phyloP scores from a whole-genome alignment of 1,140 invertebrate genomes.

The Grapholita molesta region DNA sequence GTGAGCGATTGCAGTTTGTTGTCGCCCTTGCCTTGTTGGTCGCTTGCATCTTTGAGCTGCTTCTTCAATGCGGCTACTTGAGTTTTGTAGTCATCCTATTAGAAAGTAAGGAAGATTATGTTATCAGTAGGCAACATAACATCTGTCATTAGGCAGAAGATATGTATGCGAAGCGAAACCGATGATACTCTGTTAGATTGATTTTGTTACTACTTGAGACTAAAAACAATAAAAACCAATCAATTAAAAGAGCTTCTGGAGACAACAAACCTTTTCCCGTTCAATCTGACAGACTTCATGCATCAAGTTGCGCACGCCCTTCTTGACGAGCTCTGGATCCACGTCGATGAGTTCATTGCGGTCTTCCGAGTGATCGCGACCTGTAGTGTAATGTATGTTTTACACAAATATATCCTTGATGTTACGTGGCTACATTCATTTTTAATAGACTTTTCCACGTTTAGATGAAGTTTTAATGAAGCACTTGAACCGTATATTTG shows the following conservation, averaged over 20 bases:
- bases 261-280: slow-evolving; percentile 83
- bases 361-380: slow-evolving; percentile 79
- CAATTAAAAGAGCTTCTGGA: too few species aligned
- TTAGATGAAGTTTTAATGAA: too few species aligned
- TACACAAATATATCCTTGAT: not conserved
- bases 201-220: too few species aligned
- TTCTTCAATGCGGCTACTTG: slow-evolving; percentile 83
- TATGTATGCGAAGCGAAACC: too few species aligned
- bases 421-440: too few species aligned
- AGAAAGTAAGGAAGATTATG: not conserved
- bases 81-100: slow-evolving; percentile 86
- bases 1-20: slow-evolving; percentile 82
- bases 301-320: slow-evolving; percentile 91
- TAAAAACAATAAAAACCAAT: too few species aligned
- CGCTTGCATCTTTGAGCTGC: slow-evolving; percentile 85
- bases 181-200: too few species aligned
- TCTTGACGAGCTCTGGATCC: slow-evolving; percentile 91
- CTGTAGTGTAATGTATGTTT: slow-evolving; percentile 31
- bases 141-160: too few species aligned
- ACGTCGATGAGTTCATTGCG: slow-evolving; percentile 84
- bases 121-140: not conserved
- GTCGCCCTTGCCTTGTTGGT: slow-evolving; percentile 84
- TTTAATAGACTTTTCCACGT: too few species aligned
- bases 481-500: too few species aligned
- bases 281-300: slow-evolving; percentile 93